These are phyloP conservation scores for Tachypleus tridentatus DNA, from an alignment of 1,140 invertebrate species.

Conservation along the genomic window DNA sequence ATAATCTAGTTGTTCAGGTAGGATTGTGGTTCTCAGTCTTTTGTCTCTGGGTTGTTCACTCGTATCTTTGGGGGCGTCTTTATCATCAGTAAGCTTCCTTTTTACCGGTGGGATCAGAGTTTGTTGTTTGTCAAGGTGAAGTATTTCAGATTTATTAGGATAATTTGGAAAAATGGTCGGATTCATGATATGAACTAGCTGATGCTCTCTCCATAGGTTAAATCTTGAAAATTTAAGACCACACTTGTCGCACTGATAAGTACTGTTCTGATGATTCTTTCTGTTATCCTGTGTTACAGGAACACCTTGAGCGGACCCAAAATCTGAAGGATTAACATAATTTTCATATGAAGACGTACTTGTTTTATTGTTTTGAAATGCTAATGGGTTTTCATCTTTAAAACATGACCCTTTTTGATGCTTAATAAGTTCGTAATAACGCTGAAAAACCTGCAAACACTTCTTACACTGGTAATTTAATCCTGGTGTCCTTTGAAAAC, in stretches of 20 bases:
- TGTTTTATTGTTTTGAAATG: constrained; percentile 10
- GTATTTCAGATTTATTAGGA: constrained; percentile 72
- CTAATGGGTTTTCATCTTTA: constrained; percentile 68
- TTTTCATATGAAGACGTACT: background rate
- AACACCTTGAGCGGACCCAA: too few species aligned
- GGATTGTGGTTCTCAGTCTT: constrained; percentile 83
- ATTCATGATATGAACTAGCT: constrained; percentile 90
- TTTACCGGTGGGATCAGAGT: constrained; percentile 17
- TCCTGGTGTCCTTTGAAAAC: constrained; percentile 87
- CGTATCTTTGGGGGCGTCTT: constrained; percentile 37
- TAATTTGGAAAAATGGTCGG: constrained; percentile 76
- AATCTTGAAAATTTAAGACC: constrained; percentile 78
- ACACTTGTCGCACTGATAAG: constrained; percentile 72
- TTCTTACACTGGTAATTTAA: constrained; percentile 99
- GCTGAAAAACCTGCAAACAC: constrained; percentile 92
- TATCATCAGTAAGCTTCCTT: constrained; percentile 36
- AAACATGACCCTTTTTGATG: constrained; percentile 98
- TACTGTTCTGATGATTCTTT: constrained; percentile 20
- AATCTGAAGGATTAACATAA: background rate
- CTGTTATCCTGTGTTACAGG: background rate
- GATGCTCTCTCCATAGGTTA: constrained; percentile 87
- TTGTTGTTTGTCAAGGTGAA: constrained; percentile 73
- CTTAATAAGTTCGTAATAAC: constrained; percentile 96
- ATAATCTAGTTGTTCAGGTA: constrained; percentile 94
- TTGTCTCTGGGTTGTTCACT: constrained; percentile 63